Percentiles rank a stretch among this genome's conserved stretches.
Evolutionary conservation across 2,797 vertebrate genomes (phyloP).

Genomic region (Sebastes taczanowskii): DNA sequence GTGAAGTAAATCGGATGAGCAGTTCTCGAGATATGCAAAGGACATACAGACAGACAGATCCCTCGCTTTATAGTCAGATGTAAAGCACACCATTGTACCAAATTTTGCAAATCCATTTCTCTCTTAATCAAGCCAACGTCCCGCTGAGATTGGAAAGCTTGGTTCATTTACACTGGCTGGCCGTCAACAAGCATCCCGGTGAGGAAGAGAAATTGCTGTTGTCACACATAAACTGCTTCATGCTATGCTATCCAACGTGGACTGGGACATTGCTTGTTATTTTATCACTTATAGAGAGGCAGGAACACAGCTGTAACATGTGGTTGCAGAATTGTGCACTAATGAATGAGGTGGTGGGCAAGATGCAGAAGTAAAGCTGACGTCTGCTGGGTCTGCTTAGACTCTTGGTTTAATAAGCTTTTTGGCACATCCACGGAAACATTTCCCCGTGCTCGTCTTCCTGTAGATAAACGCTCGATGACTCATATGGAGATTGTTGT

Average conservation of each 20-base stretch:
- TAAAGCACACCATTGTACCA: background rate
- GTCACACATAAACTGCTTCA: constrained; percentile 6
- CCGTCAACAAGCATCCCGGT: background rate
- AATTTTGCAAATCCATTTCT: constrained; percentile 57
- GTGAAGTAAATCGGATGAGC: no score
- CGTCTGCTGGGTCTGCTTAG: constrained; percentile 58
- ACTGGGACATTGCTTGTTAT: background rate
- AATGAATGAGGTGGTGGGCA: constrained; percentile 64
- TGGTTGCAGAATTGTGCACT: constrained; percentile 26
- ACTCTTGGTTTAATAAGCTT: constrained; percentile 48
- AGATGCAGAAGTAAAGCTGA: constrained; percentile 55
- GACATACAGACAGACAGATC: no score
- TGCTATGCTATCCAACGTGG: background rate
- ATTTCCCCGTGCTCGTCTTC: constrained; percentile 1
- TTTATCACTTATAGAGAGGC: background rate
- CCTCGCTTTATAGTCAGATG: background rate
- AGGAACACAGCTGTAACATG: constrained; percentile 49
- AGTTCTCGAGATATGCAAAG: no score
- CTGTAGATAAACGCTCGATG: background rate
- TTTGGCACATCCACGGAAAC: constrained; percentile 23
- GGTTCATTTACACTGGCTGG: background rate
- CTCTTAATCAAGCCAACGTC: constrained; percentile 40
- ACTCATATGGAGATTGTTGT: background rate
- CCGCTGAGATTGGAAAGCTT: constrained; percentile 21
- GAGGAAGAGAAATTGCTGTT: background rate